Base-by-base conservation (phyloP, 2,797 vertebrate species). In the Aldrovandia affinis region DNA sequence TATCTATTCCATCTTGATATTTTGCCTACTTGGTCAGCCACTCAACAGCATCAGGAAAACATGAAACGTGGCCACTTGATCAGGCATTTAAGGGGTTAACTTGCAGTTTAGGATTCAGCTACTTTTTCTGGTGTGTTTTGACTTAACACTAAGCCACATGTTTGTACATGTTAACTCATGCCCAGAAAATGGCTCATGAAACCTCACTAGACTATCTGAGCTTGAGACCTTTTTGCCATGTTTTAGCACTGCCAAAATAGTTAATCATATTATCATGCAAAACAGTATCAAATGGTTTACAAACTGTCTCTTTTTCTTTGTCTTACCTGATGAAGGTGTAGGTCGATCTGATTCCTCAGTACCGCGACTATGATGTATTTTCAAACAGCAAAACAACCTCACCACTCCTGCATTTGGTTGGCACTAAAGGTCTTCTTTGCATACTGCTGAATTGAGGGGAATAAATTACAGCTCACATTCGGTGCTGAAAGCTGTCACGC, bases 401-500 rank as follows among this genome's bases (percentile, higher is more conserved):
- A 2, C 36, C 36, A 25, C 20, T 36, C 44, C 33, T 15, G 30
- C 33, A 4, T 8, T 0, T 15, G 4, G 18, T 44, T 44, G 70
- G 39, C 36, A 44, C 39, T 14, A 55, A 55, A 55, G 12, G 52
- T 33, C 78, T 30, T 47, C 52, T 30, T 80, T 33, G 50, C 78
- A 54, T 80, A 55, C 25, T 15, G 78, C 50, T 33, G 78, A 55
- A 33, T 33, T 10, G 52, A 44, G 50, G 52, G 78, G 28, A 54
- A 80, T 85, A 50, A 73, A 78, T 86, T 78, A 50, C 44, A 75
- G 61, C 80, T 73, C 78, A 52, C 82, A 80, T 84, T 80, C 18
- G 33, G 39, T 65, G 28, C 59, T 44, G 8, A 14, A 14, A 14
- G 55, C 39, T 81, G 82, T 87, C 85, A 80, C 22, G 47, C 77